Evolutionary conservation across 2,888 invertebrate species (phyloP).

Genomic region (Pecten maximus): DNA sequence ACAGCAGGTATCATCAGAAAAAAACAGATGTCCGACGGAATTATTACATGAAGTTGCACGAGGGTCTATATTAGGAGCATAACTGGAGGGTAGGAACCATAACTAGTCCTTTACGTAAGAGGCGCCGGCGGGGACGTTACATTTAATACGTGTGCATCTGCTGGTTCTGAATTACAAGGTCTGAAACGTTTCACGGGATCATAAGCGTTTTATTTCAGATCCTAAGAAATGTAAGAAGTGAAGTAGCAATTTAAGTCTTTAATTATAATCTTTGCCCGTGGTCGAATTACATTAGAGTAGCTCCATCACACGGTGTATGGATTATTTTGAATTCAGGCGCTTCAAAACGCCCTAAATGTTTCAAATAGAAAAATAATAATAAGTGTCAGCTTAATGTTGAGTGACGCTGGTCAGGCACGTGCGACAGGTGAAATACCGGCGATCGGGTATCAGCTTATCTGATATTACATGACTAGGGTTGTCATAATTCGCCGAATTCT

Average conservation of each 20-base stretch:
- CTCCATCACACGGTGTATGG: neutral
- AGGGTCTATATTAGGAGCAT: neutral
- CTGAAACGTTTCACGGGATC: neutral
- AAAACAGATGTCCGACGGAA: neutral
- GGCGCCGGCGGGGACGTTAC: neutral
- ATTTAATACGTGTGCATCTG: slow-evolving; percentile 5
- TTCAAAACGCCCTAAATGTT: neutral
- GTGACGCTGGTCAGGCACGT: neutral
- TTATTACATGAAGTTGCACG: slow-evolving; percentile 11
- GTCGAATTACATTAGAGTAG: neutral
- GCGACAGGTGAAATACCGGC: neutral
- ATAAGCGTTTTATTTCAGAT: slow-evolving; percentile 19
- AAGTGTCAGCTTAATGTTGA: neutral
- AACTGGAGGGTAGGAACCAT: neutral
- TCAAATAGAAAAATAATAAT: slow-evolving; percentile 18
- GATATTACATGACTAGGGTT: neutral
- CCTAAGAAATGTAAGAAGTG: neutral
- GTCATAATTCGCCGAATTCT: no score
- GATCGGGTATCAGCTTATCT: neutral
- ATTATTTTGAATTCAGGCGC: neutral
- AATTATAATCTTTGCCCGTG: slow-evolving; percentile 13
- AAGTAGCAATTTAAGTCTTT: slow-evolving; percentile 33
- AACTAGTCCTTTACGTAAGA: neutral
- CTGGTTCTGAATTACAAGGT: neutral
- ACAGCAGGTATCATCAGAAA: neutral